Evolutionary conservation across 2,888 invertebrate genomes (phyloP).

Genomic region (Mimas tiliae): DNA sequence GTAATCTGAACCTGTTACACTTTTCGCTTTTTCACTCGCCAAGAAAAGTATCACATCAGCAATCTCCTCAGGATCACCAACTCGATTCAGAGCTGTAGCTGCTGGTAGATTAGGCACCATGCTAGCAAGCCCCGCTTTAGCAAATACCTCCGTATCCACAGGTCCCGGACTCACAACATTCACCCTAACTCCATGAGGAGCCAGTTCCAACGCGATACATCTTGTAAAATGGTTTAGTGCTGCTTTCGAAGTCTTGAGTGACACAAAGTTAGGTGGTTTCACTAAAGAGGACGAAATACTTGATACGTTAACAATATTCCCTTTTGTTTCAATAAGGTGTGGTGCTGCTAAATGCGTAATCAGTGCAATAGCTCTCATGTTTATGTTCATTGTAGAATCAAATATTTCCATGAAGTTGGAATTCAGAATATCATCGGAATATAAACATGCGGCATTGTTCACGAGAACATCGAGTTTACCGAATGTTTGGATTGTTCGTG

Average conservation of each 20-base stretch:
- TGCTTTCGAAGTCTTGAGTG: constrained; percentile 88
- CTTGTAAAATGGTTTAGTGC: constrained; percentile 90
- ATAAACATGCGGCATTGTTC: constrained; percentile 50
- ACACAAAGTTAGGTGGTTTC: background rate
- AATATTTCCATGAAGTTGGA: constrained; percentile 35
- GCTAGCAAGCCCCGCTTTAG: constrained; percentile 45
- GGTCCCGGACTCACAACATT: constrained; percentile 91
- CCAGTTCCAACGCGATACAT: constrained; percentile 87
- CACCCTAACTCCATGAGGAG: constrained; percentile 84
- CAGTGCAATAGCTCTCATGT: constrained; percentile 25
- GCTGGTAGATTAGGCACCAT: constrained; percentile 25
- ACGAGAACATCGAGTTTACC: constrained; percentile 50
- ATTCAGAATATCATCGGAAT: constrained; percentile 34
- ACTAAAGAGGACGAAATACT: constrained; percentile 23
- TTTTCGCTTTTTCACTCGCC: constrained; percentile 48
- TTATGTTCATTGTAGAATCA: constrained; percentile 27
- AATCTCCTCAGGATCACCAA: constrained; percentile 42
- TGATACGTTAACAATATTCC: constrained; percentile 37
- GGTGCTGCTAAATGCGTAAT: constrained; percentile 18
- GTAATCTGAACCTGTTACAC: constrained; percentile 47
- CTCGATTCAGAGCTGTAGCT: constrained; percentile 29
- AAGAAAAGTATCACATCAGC: constrained; percentile 50
- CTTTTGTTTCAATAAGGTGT: constrained; percentile 31
- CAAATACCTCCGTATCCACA: constrained; percentile 65
- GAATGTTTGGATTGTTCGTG: constrained; percentile 43